Evolutionary conservation across 1,140 invertebrate species (phyloP).

Genomic region (Nasonia vitripennis): DNA sequence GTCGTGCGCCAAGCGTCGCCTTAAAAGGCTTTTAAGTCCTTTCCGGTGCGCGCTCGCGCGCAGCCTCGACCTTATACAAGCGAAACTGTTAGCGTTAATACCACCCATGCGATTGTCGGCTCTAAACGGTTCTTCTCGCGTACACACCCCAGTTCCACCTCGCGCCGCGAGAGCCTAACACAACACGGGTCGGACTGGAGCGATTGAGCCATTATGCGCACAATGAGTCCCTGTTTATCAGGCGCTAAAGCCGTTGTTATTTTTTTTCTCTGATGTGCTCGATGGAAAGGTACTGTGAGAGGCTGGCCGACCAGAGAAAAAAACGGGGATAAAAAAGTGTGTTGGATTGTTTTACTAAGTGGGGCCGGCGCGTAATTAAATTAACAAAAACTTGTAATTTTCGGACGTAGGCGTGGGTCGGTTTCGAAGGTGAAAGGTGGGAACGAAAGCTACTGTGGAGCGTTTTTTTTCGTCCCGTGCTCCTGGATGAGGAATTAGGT

Average conservation of each 20-base stretch:
- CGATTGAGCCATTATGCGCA: background rate
- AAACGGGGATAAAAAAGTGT: background rate
- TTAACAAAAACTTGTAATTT: background rate
- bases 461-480: background rate
- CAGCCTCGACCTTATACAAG: background rate
- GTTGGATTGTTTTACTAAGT: background rate
- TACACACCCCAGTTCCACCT: background rate
- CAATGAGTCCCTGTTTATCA: background rate
- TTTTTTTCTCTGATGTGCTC: background rate
- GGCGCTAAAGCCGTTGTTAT: background rate
- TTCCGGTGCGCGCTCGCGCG: background rate
- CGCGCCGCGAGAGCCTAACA: too few relatives aligned
- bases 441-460: background rate
- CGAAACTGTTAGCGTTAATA: background rate
- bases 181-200: background rate
- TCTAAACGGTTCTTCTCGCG: constrained; percentile 9
- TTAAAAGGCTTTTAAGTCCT: background rate
- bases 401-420: background rate
- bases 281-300: background rate
- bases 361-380: background rate
- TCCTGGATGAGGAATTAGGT: too few relatives aligned
- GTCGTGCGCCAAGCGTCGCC: too few relatives aligned
- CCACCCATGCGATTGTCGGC: background rate
- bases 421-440: background rate
- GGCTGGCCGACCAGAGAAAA: background rate